Evolutionary conservation across 1,140 invertebrate genomes (phyloP).

Genomic region (Macrobrachium nipponense): DNA sequence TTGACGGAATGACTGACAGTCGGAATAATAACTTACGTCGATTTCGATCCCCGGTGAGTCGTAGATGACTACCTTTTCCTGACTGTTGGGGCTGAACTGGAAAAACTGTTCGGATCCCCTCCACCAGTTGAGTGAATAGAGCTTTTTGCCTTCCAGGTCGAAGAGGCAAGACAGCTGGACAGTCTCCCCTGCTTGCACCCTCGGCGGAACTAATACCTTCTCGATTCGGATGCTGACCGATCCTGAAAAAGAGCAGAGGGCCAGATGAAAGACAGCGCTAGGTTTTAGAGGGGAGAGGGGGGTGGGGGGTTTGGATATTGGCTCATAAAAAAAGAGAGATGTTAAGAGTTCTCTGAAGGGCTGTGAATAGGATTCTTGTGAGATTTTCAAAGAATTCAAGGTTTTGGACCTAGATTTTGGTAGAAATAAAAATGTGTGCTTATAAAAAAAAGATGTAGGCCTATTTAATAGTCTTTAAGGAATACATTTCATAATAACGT

Average conservation of each 20-base stretch:
- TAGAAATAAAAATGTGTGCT: not conserved
- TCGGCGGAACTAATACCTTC: slow-evolving; percentile 1
- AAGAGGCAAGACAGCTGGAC: slow-evolving; percentile 1
- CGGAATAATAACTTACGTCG: not conserved
- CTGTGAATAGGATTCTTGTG: too few species aligned
- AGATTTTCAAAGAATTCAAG: not conserved
- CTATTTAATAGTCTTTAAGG: too few species aligned
- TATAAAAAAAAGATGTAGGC: too few species aligned
- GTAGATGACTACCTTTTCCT: not conserved
- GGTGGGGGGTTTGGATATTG: too few species aligned
- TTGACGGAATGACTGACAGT: too few species aligned
- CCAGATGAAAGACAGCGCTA: not conserved
- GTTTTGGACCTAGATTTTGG: not conserved
- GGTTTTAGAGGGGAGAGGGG: not conserved
- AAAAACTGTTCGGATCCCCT: slow-evolving; percentile 8
- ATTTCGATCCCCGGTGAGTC: slow-evolving; percentile 12
- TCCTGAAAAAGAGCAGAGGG: not conserved
- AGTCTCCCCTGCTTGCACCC: slow-evolving; percentile 10
- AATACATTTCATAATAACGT: too few species aligned
- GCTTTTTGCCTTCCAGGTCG: not conserved
- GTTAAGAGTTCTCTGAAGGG: too few species aligned
- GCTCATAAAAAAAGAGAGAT: not conserved
- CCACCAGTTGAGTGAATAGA: slow-evolving; percentile 17
- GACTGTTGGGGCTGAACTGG: slow-evolving; percentile 21
- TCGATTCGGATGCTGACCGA: not conserved